Conservation (phyloP, 2,797 vertebrate genomes). For the Oryzias sinensis region DNA sequence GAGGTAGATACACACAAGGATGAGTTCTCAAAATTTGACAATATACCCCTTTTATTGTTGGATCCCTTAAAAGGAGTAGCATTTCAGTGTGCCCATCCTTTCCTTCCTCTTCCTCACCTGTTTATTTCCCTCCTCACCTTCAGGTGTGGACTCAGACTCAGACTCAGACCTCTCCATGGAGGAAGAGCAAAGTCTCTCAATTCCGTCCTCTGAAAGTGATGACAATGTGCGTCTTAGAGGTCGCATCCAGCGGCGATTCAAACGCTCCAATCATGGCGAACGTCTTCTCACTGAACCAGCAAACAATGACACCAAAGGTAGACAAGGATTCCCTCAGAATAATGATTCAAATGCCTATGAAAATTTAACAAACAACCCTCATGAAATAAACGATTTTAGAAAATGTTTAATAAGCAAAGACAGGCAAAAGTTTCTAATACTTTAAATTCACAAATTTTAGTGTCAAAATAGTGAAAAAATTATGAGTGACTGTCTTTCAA, state of each 20-base stretch:
- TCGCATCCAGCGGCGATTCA: slow-evolving; percentile 90
- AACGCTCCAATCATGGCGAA: slow-evolving; percentile 88
- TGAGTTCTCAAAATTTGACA: neutral
- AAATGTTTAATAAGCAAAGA: neutral
- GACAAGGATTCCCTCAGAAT: accelerated
- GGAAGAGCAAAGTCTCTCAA: slow-evolving; percentile 94
- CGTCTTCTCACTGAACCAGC: slow-evolving; percentile 89
- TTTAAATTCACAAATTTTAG: no score
- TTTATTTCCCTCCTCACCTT: neutral
- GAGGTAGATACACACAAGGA: slow-evolving; percentile 73
- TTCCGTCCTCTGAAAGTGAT: slow-evolving; percentile 95
- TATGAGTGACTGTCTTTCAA: no score
- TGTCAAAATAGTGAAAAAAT: no score
- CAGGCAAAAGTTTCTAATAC: neutral
- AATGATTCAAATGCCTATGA: neutral
- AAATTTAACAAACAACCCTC: no score
- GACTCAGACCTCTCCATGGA: slow-evolving; percentile 97
- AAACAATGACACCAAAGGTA: slow-evolving; percentile 90
- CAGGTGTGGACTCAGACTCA: slow-evolving; percentile 93
- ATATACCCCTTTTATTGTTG: neutral
- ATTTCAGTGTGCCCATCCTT: neutral
- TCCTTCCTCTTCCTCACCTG: neutral
- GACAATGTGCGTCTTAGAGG: slow-evolving; percentile 93
- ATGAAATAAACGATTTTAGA: neutral
- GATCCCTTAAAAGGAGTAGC: neutral